These are phyloP conservation scores for Macropis europaea DNA, from an alignment of 2,888 invertebrate genomes.

Conservation along the genomic window DNA sequence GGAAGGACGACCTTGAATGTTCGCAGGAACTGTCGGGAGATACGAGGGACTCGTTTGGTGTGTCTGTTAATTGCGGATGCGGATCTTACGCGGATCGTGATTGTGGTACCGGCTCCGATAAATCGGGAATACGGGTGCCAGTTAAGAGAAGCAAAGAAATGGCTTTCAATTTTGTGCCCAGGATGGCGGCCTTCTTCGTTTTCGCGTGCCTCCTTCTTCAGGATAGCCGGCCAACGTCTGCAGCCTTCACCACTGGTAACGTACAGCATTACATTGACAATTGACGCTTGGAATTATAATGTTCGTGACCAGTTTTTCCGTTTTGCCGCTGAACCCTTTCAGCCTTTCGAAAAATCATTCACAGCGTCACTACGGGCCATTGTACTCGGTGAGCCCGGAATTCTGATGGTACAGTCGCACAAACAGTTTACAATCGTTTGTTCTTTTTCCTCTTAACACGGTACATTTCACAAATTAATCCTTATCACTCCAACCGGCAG, in stretches of 20 bases:
- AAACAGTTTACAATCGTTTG: too few species aligned
- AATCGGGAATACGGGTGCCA: slow-evolving; percentile 37
- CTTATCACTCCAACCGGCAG: too few species aligned
- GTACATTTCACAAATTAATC: too few species aligned
- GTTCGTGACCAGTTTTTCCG: too few species aligned
- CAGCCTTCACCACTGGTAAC: slow-evolving; percentile 76
- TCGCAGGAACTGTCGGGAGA: slow-evolving; percentile 11
- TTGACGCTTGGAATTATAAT: too few species aligned
- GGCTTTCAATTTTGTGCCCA: slow-evolving; percentile 45
- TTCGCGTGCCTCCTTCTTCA: slow-evolving; percentile 67
- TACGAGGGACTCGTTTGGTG: slow-evolving; percentile 40
- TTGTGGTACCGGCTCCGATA: slow-evolving; percentile 32
- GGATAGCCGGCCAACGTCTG: slow-evolving; percentile 64
- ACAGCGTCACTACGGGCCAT: too few species aligned
- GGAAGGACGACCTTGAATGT: slow-evolving; percentile 34
- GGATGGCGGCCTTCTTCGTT: slow-evolving; percentile 65
- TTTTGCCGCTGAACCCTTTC: too few species aligned
- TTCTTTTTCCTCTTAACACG: too few species aligned
- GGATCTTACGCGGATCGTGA: slow-evolving; percentile 37
- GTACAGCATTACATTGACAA: not conserved
- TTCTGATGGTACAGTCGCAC: too few species aligned
- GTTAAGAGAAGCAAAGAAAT: slow-evolving; percentile 33
- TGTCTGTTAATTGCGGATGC: slow-evolving; percentile 50
- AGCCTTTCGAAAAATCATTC: too few species aligned
- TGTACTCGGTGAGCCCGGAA: too few species aligned